These are phyloP conservation scores for Octomys mimax DNA, from an alignment of 2,797 vertebrate genomes.

Conservation along the genomic window DNA sequence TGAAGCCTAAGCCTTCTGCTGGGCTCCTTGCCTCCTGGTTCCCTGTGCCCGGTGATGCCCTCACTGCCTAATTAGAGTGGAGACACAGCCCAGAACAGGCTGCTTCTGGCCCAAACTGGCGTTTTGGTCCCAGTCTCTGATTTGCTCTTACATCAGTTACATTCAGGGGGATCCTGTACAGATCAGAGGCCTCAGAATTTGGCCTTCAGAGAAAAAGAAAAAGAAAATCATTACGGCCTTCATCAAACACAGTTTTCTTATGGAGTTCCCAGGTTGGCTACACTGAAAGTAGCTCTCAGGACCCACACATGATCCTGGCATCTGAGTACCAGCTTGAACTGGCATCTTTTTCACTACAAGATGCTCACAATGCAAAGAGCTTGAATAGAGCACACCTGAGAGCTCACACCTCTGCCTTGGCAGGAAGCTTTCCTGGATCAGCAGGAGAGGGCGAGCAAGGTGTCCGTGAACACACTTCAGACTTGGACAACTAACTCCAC, in stretches of 20 bases:
- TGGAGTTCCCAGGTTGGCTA: neutral
- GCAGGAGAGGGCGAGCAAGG: no score
- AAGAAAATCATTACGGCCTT: neutral
- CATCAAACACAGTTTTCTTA: neutral
- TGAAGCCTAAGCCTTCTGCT: constrained; percentile 35
- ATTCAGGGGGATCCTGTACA: neutral
- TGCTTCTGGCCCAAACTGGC: neutral
- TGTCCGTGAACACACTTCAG: neutral
- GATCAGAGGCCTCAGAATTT: neutral
- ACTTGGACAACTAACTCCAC: neutral
- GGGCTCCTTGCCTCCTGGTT: neutral
- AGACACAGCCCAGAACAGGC: neutral
- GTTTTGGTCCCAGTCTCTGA: neutral
- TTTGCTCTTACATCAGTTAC: neutral
- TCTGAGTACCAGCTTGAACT: neutral
- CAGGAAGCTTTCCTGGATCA: neutral
- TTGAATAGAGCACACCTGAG: neutral
- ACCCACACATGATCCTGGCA: neutral
- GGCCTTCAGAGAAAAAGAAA: neutral
- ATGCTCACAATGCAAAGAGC: neutral
- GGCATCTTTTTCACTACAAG: neutral
- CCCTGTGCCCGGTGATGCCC: neutral
- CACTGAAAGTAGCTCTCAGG: neutral
- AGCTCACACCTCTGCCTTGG: neutral
- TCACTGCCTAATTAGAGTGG: neutral